These are phyloP conservation scores for Zootoca vivipara DNA, from an alignment of 2,113 vertebrate species.

Conservation along the genomic window DNA sequence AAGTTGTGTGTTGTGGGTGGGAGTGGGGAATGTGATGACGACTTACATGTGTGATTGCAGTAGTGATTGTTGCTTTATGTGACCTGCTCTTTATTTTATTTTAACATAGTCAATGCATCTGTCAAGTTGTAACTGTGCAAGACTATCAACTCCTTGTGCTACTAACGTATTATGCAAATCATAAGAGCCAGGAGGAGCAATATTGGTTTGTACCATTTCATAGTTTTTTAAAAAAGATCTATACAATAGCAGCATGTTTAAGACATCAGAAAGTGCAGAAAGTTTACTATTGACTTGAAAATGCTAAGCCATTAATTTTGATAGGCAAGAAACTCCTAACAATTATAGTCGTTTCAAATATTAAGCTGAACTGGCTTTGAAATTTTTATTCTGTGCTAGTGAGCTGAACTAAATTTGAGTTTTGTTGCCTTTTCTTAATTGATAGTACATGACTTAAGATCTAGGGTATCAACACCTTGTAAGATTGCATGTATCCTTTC, in stretches of 20 bases:
- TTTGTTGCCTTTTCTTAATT: conserved; percentile 57
- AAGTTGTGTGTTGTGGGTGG: conserved; percentile 71
- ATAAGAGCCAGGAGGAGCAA: conserved; percentile 70
- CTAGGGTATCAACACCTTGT: neutral
- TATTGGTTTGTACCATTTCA: conserved; percentile 65
- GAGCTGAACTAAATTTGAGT: conserved; percentile 55
- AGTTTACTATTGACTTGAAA: conserved; percentile 56
- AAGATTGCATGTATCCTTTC: neutral
- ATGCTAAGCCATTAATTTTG: conserved; percentile 51
- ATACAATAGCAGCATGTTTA: conserved; percentile 63
- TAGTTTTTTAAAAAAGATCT: conserved; percentile 61
- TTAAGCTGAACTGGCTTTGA: conserved; percentile 65
- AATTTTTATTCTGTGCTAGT: conserved; percentile 57
- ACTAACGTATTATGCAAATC: conserved; percentile 60
- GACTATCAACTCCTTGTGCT: conserved; percentile 66
- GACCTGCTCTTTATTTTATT: conserved; percentile 73
- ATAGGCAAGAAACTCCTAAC: conserved; percentile 54
- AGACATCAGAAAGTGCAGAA: conserved; percentile 59
- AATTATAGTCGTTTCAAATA: conserved; percentile 53
- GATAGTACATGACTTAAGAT: conserved; percentile 41
- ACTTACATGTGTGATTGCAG: conserved; percentile 73
- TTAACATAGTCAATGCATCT: conserved; percentile 65
- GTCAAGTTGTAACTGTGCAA: conserved; percentile 59
- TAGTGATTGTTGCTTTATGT: conserved; percentile 76
- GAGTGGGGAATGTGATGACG: conserved; percentile 41